phyloP scores from a whole-genome alignment of 1,140 invertebrate species.

The Lamellibrachia luymesi region DNA sequence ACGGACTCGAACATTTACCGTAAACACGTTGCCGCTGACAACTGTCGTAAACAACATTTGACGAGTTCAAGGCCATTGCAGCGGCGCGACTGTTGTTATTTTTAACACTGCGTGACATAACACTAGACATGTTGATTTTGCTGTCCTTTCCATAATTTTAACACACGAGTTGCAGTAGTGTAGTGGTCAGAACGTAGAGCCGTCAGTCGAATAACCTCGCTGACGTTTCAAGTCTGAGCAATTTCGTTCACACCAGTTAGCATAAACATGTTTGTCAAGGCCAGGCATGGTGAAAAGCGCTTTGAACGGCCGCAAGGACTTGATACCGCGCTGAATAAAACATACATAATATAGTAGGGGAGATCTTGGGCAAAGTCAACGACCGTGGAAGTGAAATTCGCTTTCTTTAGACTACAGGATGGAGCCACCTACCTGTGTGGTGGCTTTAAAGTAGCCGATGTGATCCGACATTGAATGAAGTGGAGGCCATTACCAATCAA shows the following conservation, averaged over 20 bases:
- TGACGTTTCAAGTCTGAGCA: not conserved
- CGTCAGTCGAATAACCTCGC: not conserved
- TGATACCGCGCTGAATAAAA: not conserved
- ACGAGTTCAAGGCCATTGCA: not conserved
- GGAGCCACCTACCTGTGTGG: too few relatives aligned
- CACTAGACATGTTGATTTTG: not conserved
- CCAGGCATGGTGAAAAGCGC: too few relatives aligned
- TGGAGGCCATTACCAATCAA: too few relatives aligned
- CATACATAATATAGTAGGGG: too few relatives aligned
- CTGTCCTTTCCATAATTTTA: not conserved
- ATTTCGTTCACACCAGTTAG: not conserved
- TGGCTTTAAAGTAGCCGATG: too few relatives aligned
- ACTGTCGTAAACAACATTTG: not conserved
- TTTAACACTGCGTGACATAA: not conserved
- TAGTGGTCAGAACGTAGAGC: not conserved
- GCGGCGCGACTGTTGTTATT: too few relatives aligned
- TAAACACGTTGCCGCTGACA: not conserved
- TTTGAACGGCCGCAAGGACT: not conserved
- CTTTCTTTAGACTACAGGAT: too few relatives aligned
- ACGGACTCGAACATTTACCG: not conserved
- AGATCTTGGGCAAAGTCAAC: too few relatives aligned
- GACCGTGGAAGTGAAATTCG: too few relatives aligned
- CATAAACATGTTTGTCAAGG: not conserved
- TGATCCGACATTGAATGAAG: too few relatives aligned
- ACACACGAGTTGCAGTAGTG: not conserved